These are phyloP conservation scores for Beroe forskalii DNA, from an alignment of 37 sponge, comb jelly and placozoan genomes.

Conservation along the genomic window DNA sequence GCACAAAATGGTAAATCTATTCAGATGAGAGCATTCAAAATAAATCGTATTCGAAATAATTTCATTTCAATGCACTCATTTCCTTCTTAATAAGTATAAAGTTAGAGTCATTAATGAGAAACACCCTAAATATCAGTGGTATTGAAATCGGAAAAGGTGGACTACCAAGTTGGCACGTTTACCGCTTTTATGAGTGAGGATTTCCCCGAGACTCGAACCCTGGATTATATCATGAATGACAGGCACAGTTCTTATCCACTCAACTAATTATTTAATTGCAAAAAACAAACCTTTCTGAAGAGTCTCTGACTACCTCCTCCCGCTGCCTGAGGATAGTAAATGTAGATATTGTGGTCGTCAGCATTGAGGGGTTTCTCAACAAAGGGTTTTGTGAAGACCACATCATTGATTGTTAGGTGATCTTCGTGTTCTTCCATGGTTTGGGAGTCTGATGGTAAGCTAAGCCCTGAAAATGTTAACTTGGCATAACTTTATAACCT, in stretches of 20 bases:
- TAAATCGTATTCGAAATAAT: neutral
- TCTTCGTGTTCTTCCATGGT: slow-evolving; percentile 77
- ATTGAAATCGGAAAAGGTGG: no score
- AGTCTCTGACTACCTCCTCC: slow-evolving; percentile 90
- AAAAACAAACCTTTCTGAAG: slow-evolving; percentile 82
- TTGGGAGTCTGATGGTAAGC: slow-evolving; percentile 40
- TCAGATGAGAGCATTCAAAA: neutral
- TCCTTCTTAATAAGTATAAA: no score
- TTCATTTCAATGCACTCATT: no score
- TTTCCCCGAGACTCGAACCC: no score
- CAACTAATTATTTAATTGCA: no score
- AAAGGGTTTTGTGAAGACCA: slow-evolving; percentile 87
- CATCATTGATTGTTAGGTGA: slow-evolving; percentile 74
- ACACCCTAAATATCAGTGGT: no score
- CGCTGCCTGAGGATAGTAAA: slow-evolving; percentile 90
- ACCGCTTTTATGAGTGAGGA: no score
- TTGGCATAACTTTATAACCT: no score
- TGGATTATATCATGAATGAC: no score
- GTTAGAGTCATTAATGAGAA: no score
- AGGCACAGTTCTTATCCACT: no score
- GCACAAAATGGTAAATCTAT: neutral
- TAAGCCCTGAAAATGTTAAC: neutral
- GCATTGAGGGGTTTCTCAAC: slow-evolving; percentile 94
- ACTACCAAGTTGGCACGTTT: no score
- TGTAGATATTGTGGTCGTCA: slow-evolving; percentile 90